phyloP scores from a whole-genome alignment of 2,113 vertebrate genomes.

The Gnathonemus echidnorhynchus region DNA sequence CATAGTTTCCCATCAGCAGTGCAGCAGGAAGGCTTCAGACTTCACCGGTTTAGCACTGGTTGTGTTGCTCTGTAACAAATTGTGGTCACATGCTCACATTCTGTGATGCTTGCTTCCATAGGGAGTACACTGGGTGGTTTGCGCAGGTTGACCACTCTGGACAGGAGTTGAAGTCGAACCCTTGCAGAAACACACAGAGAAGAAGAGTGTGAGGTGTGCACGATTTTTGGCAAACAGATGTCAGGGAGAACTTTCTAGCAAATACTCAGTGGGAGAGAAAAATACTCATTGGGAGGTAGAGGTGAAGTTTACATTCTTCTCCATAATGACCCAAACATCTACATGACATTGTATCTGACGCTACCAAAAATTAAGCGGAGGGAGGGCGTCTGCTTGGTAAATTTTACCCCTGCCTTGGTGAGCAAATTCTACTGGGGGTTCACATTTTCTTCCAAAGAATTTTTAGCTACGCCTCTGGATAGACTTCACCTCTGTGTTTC shows the following conservation, averaged over 20 bases:
- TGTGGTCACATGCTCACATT: constrained; percentile 44
- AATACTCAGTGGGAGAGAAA: background rate
- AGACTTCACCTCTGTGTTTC: constrained; percentile 39
- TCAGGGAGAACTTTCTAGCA: background rate
- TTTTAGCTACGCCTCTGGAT: background rate
- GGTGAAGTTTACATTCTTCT: background rate
- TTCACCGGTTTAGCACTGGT: background rate
- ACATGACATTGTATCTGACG: background rate
- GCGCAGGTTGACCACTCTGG: constrained; percentile 56
- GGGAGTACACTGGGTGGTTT: constrained; percentile 58
- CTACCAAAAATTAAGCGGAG: background rate
- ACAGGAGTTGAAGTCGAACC: constrained; percentile 59
- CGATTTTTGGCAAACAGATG: background rate
- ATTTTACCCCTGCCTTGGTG: background rate
- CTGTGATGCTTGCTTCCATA: constrained; percentile 62
- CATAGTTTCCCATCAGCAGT: background rate
- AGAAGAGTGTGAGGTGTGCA: background rate
- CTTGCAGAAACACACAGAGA: constrained; percentile 38
- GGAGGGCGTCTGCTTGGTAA: background rate
- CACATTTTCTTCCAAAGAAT: background rate
- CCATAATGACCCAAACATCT: background rate
- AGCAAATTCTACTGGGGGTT: too few relatives aligned
- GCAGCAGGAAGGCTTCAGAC: background rate
- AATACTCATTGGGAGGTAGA: background rate
- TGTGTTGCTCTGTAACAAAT: background rate